These are phyloP conservation scores for Siniperca undulata DNA, from an alignment of 2,797 vertebrate genomes.

Conservation along the genomic window DNA sequence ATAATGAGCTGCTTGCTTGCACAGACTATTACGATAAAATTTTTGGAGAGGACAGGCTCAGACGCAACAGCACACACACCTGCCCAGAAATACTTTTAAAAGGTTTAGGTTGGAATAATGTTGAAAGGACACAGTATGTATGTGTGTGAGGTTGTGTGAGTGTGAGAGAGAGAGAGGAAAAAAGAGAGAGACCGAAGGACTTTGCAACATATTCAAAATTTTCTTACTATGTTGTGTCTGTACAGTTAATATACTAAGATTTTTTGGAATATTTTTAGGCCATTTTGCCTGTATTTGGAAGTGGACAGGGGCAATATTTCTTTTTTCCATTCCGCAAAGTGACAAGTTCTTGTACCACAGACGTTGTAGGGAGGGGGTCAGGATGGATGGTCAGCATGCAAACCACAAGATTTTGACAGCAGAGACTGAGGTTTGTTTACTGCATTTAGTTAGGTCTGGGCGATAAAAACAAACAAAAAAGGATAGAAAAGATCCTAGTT, in stretches of 20 bases:
- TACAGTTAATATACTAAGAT: not conserved
- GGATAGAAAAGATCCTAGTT: not conserved
- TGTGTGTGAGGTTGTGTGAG: not conserved
- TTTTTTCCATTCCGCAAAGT: too few species aligned
- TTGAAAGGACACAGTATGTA: not conserved
- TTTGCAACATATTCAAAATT: too few species aligned
- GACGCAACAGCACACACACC: slow-evolving; percentile 14
- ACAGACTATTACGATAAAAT: too few species aligned
- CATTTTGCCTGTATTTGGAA: not conserved
- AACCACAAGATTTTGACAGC: not conserved
- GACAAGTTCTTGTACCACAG: not conserved
- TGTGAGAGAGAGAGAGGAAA: not conserved
- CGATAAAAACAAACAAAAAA: not conserved
- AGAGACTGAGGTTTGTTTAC: not conserved
- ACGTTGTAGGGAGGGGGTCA: not conserved
- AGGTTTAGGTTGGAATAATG: slow-evolving; percentile 19
- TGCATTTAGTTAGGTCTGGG: not conserved
- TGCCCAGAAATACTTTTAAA: slow-evolving; percentile 34
- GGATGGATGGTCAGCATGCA: not conserved
- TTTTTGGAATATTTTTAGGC: not conserved
- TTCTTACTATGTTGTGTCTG: not conserved
- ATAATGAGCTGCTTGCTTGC: too few species aligned
- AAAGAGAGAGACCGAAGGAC: not conserved
- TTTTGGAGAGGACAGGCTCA: not conserved
- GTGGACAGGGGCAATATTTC: not conserved